These are phyloP conservation scores for Embidobia sp. DNA, from an alignment of 2,888 invertebrate genomes.

Conservation along the genomic window DNA sequence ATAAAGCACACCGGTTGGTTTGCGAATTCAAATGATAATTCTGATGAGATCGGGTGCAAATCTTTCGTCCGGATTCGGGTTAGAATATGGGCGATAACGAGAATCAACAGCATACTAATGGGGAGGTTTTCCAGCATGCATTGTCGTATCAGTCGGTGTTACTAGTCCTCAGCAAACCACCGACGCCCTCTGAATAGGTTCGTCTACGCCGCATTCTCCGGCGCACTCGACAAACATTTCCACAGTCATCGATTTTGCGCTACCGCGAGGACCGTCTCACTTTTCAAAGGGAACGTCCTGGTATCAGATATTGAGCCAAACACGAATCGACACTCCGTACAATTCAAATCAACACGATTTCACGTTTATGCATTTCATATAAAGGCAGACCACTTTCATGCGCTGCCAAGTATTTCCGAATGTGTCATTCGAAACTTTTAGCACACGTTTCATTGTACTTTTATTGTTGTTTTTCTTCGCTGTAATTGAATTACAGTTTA, in stretches of 20 bases:
- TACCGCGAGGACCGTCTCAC: constrained; percentile 36
- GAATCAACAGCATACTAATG: constrained; percentile 58
- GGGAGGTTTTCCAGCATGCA: constrained; percentile 48
- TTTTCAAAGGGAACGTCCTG: constrained; percentile 35
- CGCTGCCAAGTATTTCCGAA: background rate
- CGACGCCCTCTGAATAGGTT: constrained; percentile 54
- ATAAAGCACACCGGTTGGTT: background rate
- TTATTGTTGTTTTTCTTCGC: no score
- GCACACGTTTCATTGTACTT: no score
- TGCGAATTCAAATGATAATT: constrained; percentile 42
- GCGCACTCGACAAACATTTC: constrained; percentile 55
- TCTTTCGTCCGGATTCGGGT: constrained; percentile 19
- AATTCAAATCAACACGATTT: constrained; percentile 30
- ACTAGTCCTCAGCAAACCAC: constrained; percentile 41
- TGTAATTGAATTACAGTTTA: no score
- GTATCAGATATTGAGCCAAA: constrained; percentile 51
- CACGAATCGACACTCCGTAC: constrained; percentile 38
- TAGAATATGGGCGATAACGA: constrained; percentile 53
- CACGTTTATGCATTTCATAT: constrained; percentile 33
- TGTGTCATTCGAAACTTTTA: no score
- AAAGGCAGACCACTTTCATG: background rate
- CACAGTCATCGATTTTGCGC: constrained; percentile 53
- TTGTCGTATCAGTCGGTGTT: constrained; percentile 47
- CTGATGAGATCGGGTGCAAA: constrained; percentile 23
- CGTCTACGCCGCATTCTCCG: constrained; percentile 49